These are phyloP conservation scores for Sebastes nivosus DNA, from an alignment of 2,797 vertebrate genomes.

Conservation along the genomic window DNA sequence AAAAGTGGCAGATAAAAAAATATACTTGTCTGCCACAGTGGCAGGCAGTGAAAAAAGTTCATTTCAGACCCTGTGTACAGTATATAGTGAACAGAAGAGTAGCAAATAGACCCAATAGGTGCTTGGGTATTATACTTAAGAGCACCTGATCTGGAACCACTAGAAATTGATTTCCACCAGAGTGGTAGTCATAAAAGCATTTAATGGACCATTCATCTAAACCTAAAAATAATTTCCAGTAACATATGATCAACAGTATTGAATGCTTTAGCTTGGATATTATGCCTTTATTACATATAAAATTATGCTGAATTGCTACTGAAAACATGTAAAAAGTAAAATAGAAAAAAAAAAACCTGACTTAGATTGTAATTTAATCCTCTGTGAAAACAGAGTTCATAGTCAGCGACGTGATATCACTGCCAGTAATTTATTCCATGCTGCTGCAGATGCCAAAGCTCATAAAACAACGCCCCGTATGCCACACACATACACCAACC, in stretches of 20 bases:
- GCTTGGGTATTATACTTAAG: neutral
- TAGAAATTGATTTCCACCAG: neutral
- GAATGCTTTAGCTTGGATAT: neutral
- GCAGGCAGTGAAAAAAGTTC: no score
- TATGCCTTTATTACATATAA: neutral
- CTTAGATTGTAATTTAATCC: neutral
- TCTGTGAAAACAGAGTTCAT: neutral
- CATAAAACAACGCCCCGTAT: neutral
- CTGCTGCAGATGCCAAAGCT: neutral
- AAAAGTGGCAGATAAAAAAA: no score
- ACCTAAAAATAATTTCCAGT: neutral
- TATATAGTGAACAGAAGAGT: neutral
- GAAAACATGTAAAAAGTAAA: neutral
- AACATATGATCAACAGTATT: neutral
- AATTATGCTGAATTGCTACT: neutral
- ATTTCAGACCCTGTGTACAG: no score
- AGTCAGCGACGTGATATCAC: neutral
- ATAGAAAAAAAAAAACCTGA: neutral
- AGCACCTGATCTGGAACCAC: neutral
- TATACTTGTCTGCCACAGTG: no score
- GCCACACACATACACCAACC: neutral
- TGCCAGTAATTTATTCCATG: neutral
- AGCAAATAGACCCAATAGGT: neutral
- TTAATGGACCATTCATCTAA: neutral
- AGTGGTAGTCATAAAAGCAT: neutral